Evolutionary conservation across 2,888 invertebrate species (phyloP).

Genomic region (Incurvaria masculella): DNA sequence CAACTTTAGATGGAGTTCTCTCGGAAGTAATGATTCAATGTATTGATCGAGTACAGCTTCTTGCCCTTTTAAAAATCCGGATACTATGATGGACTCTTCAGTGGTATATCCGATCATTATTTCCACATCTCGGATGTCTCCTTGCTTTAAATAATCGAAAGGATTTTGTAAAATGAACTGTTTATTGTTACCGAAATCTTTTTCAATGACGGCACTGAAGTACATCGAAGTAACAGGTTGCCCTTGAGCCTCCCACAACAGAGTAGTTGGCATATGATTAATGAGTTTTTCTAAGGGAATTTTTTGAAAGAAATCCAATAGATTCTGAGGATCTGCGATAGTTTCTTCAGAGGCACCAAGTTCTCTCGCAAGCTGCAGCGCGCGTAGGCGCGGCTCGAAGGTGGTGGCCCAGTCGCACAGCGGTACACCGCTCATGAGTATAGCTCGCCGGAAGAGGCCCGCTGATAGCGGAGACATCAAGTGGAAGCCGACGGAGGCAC

Average conservation of each 20-base stretch:
- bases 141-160: not conserved
- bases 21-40: not conserved
- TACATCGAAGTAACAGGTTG: not conserved
- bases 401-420: slow-evolving; percentile 25
- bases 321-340: not conserved
- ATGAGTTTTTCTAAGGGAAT: not conserved
- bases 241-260: not conserved
- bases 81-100: not conserved
- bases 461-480: slow-evolving; percentile 41
- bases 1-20: not conserved
- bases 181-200: slow-evolving; percentile 10
- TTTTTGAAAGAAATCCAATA: not conserved
- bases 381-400: slow-evolving; percentile 23
- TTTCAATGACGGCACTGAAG: slow-evolving; percentile 2
- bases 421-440: slow-evolving; percentile 30
- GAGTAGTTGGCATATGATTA: not conserved
- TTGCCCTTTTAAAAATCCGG: not conserved
- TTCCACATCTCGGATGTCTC: not conserved
- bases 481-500: slow-evolving; percentile 28
- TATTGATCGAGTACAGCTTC: not conserved
- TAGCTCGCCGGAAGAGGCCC: slow-evolving; percentile 37
- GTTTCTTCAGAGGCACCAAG: slow-evolving; percentile 17
- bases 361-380: slow-evolving; percentile 26
- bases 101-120: not conserved
- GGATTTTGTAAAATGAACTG: not conserved